A percentile compares a stretch with the other conserved stretches of the same genome.
phyloP scores from a whole-genome alignment of 23 tunicate species.

The Oikopleura vanhoeffeni region DNA sequence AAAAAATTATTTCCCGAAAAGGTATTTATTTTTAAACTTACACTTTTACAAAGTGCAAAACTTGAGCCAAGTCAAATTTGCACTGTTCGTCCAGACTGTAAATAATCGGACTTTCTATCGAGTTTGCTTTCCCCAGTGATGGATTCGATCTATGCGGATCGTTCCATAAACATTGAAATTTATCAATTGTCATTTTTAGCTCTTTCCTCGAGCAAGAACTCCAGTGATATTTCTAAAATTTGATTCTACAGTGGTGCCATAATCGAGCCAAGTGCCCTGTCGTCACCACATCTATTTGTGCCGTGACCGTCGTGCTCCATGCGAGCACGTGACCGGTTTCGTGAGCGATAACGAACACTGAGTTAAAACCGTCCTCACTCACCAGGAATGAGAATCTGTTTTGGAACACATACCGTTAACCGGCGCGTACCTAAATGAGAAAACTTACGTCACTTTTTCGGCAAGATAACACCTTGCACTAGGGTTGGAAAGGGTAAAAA shows the following conservation, averaged over 20 bases:
- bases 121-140: not conserved
- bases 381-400: slow-evolving; percentile 27
- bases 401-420: not conserved
- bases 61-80: slow-evolving; percentile 52
- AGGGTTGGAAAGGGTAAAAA: too few relatives aligned
- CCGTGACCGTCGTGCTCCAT: slow-evolving; percentile 96
- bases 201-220: slow-evolving; percentile 50
- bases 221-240: slow-evolving; percentile 67
- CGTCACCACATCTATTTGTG: slow-evolving; percentile 47
- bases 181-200: slow-evolving; percentile 21
- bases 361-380: slow-evolving; percentile 78
- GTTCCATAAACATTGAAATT: not conserved
- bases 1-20: too few relatives aligned
- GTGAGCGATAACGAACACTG: slow-evolving; percentile 81
- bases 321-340: slow-evolving; percentile 86
- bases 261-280: slow-evolving; percentile 60
- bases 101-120: not conserved
- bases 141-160: not conserved
- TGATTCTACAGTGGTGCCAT: slow-evolving; percentile 96
- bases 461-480: too few relatives aligned
- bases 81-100: slow-evolving; percentile 77
- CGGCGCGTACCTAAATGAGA: not conserved
- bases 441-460: too few relatives aligned
- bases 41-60: slow-evolving; percentile 43
- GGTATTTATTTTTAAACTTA: slow-evolving; percentile 19